Conservation (phyloP, 2,797 vertebrate genomes). For the Arctocebus calabarensis region DNA sequence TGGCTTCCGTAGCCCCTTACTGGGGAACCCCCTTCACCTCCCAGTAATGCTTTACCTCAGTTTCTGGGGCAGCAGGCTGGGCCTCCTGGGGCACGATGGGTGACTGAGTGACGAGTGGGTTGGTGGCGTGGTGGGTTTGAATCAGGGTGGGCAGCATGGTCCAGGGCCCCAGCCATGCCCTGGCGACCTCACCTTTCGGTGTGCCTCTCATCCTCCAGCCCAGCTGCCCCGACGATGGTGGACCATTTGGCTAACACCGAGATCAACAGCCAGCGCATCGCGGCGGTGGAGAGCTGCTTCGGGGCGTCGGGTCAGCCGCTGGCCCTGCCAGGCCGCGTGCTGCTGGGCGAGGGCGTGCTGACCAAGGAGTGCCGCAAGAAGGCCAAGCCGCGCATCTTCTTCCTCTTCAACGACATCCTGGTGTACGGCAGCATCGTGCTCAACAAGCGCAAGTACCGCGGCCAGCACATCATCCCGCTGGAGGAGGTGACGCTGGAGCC, state of each 20-base stretch:
- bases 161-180: rapidly evolving
- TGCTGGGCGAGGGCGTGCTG: conserved; percentile 94
- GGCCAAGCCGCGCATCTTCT: conserved; percentile 91
- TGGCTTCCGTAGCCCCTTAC: background rate
- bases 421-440: conserved; percentile 95
- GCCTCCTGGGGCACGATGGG: background rate
- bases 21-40: no score
- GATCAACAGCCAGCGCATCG: conserved; percentile 92
- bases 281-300: conserved; percentile 91
- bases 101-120: background rate
- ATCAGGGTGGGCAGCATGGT: rapidly evolving
- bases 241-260: conserved; percentile 86
- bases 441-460: conserved; percentile 91
- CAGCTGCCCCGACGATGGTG: conserved; percentile 82
- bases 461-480: conserved; percentile 92
- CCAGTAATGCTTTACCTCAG: rapidly evolving
- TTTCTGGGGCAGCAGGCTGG: background rate
- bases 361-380: conserved; percentile 93
- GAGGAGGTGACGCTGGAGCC: conserved; percentile 92
- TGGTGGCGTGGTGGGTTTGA: no score
- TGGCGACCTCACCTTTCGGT: background rate
- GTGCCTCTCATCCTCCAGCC: conserved; percentile 32
- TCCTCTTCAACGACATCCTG: conserved; percentile 95
- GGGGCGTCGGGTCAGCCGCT: conserved; percentile 89
- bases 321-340: conserved; percentile 88